phyloP scores from a whole-genome alignment of 2,797 vertebrate species.

The Phrynocephalus guinanensis region DNA sequence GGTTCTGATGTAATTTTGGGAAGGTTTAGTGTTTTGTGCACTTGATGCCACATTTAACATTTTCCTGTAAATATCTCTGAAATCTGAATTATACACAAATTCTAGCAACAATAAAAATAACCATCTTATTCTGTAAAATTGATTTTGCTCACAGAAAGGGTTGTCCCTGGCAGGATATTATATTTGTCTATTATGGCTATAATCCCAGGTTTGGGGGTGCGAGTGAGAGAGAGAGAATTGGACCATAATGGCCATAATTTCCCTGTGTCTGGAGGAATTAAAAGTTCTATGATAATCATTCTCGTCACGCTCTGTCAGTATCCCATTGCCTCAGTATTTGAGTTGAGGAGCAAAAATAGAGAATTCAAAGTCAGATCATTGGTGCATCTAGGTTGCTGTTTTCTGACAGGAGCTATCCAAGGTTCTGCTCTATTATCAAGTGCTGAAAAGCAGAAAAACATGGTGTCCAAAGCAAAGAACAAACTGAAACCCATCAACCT shows the following conservation, averaged over 20 bases:
- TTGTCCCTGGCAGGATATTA: not conserved
- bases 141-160: not conserved
- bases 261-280: not conserved
- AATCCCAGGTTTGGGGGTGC: too few species aligned
- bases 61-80: accelerated
- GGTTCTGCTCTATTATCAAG: not conserved
- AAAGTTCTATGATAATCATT: not conserved
- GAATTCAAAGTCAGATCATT: too few species aligned
- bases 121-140: not conserved
- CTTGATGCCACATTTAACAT: not conserved
- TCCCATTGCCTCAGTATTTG: too few species aligned
- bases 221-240: too few species aligned
- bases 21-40: not conserved
- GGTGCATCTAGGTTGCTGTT: too few species aligned
- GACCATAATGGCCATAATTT: too few species aligned
- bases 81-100: not conserved
- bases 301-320: not conserved
- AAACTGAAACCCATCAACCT: not conserved
- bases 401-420: too few species aligned
- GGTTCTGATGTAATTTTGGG: not conserved
- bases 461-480: not conserved
- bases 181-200: not conserved
- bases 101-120: not conserved
- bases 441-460: too few species aligned
- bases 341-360: too few species aligned